Evolutionary conservation across 2,113 vertebrate genomes (phyloP).

Genomic region (Pedetes capensis): DNA sequence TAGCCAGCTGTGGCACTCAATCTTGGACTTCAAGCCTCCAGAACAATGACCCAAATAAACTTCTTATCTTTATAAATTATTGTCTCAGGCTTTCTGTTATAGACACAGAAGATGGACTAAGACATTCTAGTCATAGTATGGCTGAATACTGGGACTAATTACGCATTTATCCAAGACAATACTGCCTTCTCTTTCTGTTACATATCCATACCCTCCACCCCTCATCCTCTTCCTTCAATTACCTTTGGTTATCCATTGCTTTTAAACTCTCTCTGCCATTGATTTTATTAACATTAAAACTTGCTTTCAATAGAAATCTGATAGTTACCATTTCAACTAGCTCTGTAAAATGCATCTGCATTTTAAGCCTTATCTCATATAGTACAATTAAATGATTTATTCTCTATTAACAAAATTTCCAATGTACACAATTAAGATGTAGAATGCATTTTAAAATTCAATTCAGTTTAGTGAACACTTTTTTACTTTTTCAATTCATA

Average conservation of each 20-base stretch:
- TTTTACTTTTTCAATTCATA: not conserved
- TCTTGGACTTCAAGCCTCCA: not conserved
- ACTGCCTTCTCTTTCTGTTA: not conserved
- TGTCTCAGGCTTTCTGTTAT: not conserved
- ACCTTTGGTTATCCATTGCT: not conserved
- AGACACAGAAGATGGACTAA: not conserved
- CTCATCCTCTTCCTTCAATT: not conserved
- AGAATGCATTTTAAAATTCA: not conserved
- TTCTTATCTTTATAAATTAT: not conserved
- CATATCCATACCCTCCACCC: rapidly evolving
- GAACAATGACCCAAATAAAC: not conserved
- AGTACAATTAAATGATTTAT: not conserved
- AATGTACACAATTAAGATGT: not conserved
- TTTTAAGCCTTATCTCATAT: not conserved
- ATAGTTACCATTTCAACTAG: not conserved
- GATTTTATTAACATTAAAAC: slow-evolving; percentile 1
- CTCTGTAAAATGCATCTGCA: not conserved
- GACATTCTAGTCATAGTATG: not conserved
- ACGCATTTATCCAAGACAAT: not conserved
- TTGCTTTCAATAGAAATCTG: not conserved
- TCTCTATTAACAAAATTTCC: not conserved
- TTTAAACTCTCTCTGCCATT: not conserved
- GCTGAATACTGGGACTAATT: not conserved
- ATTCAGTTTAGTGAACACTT: not conserved
- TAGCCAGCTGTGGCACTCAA: not conserved